Conservation (phyloP, 2,888 invertebrate species). For the Fabriciana adippe region DNA sequence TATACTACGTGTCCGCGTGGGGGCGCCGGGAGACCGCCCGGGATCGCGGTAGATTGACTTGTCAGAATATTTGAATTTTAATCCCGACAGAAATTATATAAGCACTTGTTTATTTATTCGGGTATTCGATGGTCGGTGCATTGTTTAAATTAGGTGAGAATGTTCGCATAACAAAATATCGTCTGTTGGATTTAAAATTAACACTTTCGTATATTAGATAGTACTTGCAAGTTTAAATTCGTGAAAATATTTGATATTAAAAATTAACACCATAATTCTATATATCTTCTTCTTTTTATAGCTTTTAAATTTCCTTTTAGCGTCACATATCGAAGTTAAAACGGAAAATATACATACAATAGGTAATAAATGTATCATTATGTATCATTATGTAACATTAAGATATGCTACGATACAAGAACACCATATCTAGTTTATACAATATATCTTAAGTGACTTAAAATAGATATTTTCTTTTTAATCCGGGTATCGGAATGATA, state of each 20-base stretch:
- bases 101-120: slow-evolving; percentile 77
- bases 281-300: no score
- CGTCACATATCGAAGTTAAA: no score
- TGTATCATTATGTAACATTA: no score
- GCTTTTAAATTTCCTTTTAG: no score
- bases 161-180: no score
- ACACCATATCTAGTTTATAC: background rate
- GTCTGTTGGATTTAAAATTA: background rate
- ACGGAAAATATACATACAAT: no score
- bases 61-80: slow-evolving; percentile 83
- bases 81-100: slow-evolving; percentile 73
- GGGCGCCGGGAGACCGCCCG: slow-evolving; percentile 58
- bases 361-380: no score
- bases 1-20: slow-evolving; percentile 53
- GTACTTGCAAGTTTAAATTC: no score
- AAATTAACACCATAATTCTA: no score
- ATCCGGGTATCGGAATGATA: slow-evolving; percentile 64
- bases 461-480: slow-evolving; percentile 30
- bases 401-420: no score
- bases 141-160: slow-evolving; percentile 37
- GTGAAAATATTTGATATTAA: no score
- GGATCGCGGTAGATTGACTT: slow-evolving; percentile 79
- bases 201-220: background rate
- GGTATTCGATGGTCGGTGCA: slow-evolving; percentile 46
- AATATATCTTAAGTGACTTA: background rate